A percentile compares a stretch with the other conserved stretches of the same genome.
Evolutionary conservation across 2,113 vertebrate species (phyloP).

Genomic region (Noturus placidus): DNA sequence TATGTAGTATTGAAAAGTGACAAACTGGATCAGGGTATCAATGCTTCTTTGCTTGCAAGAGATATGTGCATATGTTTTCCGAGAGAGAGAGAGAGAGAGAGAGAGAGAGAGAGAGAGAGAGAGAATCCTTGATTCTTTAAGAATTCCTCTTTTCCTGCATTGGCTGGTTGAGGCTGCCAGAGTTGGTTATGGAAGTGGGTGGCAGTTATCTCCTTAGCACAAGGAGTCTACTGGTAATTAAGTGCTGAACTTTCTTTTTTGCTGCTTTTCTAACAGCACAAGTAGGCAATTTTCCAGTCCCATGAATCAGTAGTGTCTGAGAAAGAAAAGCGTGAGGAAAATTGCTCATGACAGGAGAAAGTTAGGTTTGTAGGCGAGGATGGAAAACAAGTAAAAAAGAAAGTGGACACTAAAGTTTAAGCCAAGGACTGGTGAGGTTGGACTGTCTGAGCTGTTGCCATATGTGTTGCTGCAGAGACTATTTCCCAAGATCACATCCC

Average conservation of each 20-base stretch:
- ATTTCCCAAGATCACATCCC: background rate
- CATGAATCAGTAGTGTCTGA: conserved; percentile 66
- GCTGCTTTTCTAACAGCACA: conserved; percentile 41
- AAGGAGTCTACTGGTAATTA: conserved; percentile 67
- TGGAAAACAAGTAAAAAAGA: conserved; percentile 46
- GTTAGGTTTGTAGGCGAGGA: conserved; percentile 41
- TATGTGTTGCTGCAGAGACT: background rate
- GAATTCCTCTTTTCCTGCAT: background rate
- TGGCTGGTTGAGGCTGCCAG: conserved; percentile 52
- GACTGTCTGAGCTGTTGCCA: background rate
- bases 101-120: background rate
- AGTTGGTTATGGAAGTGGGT: conserved; percentile 63
- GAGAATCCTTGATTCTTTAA: background rate
- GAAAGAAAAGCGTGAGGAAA: conserved; percentile 58
- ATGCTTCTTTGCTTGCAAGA: background rate
- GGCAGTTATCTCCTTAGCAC: conserved; percentile 65
- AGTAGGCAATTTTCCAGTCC: conserved; percentile 53
- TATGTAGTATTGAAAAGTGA: background rate
- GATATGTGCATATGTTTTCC: background rate
- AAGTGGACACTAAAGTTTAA: conserved; percentile 11
- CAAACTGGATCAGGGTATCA: background rate
- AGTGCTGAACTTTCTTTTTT: conserved; percentile 58
- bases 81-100: background rate
- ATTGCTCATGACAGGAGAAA: conserved; percentile 27
- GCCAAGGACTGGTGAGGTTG: background rate